Base-by-base conservation (phyloP, 2,113 vertebrate species). In the Hymenochirus boettgeri region DNA sequence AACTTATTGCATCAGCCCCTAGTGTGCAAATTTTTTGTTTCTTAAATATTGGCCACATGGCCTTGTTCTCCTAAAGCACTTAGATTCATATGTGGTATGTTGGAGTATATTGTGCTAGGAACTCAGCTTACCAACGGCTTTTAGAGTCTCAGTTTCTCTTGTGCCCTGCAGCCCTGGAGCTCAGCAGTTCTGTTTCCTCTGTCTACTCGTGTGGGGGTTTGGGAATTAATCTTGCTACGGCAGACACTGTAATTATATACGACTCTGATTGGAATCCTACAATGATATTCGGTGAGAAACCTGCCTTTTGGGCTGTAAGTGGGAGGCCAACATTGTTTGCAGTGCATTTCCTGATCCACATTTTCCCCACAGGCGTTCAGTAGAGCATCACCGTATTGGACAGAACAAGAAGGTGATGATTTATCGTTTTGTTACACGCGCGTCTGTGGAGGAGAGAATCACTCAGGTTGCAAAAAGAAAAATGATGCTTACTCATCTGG, bases 401-500 rank as follows among this genome's bases (percentile, higher is more conserved):
- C 96, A 99, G 74, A 97, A 98, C 82, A 95, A 89, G 82, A 99
- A 99, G 75, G 96, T 99, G 73, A 99, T 99, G 96, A 99, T 99
- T 69, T 99, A 99, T 76, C 93, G 96, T 50, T 99, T 99, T 70
- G 96, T 99, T 73, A 99, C 96, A 35, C 95, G 96, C 70, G 95
- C 96, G 0, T 99, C 96, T 23, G 96, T 99, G 70, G 96, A 99
- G 72, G 96, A 99, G 73, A 89, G 95, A 53, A 99, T 99, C 79
- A 99, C 96, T 2, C 96, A 99, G 84, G 95, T 99, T 83, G 95
- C 96, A 3, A 99, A 99, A 85, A 99, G 98, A 79, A 99, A 99
- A 77, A 99, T 98, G 95, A 99, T 99, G 96, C 78, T 99, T 64
- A 99, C 96, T 3, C 96, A 99, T 72, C 81, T 99, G 59, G 96